Evolutionary conservation across 2,113 vertebrate genomes (phyloP).

Genomic region (Myotis brandtii): DNA sequence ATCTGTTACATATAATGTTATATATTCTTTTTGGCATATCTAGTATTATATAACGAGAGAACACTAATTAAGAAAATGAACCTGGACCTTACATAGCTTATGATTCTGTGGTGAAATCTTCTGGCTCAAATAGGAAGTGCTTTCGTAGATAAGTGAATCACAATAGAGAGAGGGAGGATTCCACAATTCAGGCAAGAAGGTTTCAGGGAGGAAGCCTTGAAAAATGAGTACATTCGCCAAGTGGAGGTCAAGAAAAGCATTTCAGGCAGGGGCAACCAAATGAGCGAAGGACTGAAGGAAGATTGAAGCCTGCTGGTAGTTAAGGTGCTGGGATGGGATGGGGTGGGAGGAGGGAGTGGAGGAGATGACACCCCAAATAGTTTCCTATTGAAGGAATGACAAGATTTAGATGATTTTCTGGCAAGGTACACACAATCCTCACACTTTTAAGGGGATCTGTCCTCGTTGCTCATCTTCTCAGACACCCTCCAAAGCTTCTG

Average conservation of each 20-base stretch:
- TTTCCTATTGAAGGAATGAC: background rate
- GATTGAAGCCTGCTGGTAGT: background rate
- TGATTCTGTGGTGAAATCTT: background rate
- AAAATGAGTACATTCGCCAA: background rate
- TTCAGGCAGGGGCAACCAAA: background rate
- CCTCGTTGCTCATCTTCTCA: background rate
- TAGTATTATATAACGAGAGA: background rate
- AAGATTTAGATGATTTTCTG: background rate
- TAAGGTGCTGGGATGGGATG: too few species aligned
- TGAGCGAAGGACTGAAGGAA: background rate
- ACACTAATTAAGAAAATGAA: background rate
- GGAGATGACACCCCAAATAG: background rate
- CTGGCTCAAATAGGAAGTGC: background rate
- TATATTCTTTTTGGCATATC: background rate
- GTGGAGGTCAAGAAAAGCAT: background rate
- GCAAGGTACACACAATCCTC: background rate
- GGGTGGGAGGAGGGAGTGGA: fast-evolving
- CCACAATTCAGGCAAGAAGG: background rate
- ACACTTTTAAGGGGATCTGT: background rate
- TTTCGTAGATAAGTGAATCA: background rate
- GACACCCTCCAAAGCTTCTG: background rate
- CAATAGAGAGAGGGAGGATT: background rate
- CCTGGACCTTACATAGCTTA: background rate
- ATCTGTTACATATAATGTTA: background rate
- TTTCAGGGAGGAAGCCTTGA: background rate